Percentiles rank a stretch among this genome's conserved stretches.
These are phyloP conservation scores for Acipenser ruthenus DNA, from an alignment of 2,797 vertebrate species.

Conservation along the genomic window DNA sequence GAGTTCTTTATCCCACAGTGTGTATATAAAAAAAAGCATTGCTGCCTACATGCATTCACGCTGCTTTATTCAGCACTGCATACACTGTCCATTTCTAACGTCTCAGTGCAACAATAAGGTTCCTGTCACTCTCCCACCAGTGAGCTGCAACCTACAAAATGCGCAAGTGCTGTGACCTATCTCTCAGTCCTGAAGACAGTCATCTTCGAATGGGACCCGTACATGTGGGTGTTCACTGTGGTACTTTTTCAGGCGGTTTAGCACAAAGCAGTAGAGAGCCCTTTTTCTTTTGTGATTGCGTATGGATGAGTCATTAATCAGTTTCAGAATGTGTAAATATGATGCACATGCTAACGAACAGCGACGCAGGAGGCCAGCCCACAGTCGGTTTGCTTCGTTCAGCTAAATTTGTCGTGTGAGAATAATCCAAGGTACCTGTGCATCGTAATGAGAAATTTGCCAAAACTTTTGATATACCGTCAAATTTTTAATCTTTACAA, in stretches of 20 bases:
- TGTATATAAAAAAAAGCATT: neutral
- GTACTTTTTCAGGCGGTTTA: slow-evolving; percentile 33
- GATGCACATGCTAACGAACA: slow-evolving; percentile 61
- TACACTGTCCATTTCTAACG: slow-evolving; percentile 10
- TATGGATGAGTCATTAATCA: slow-evolving; percentile 70
- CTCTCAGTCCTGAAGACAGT: slow-evolving; percentile 27
- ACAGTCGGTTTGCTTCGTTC: too few species aligned
- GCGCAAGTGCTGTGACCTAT: slow-evolving; percentile 60
- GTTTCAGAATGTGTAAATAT: slow-evolving; percentile 77
- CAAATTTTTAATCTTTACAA: too few species aligned
- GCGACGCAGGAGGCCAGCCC: neutral
- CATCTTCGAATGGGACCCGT: slow-evolving; percentile 26
- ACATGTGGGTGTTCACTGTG: slow-evolving; percentile 39
- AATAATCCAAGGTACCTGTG: too few species aligned
- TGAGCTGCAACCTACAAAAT: slow-evolving; percentile 54
- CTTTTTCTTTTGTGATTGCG: slow-evolving; percentile 33
- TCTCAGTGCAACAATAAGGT: slow-evolving; percentile 23
- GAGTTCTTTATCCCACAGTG: neutral
- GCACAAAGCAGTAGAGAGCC: slow-evolving; percentile 41
- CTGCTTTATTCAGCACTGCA: neutral
- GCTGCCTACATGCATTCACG: neutral
- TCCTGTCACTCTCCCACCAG: slow-evolving; percentile 43
- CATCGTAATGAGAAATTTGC: too few species aligned
- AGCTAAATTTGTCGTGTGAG: too few species aligned
- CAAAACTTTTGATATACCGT: too few species aligned